These are phyloP conservation scores for Babyrousa celebensis DNA, from an alignment of 2,797 vertebrate genomes.

Conservation along the genomic window DNA sequence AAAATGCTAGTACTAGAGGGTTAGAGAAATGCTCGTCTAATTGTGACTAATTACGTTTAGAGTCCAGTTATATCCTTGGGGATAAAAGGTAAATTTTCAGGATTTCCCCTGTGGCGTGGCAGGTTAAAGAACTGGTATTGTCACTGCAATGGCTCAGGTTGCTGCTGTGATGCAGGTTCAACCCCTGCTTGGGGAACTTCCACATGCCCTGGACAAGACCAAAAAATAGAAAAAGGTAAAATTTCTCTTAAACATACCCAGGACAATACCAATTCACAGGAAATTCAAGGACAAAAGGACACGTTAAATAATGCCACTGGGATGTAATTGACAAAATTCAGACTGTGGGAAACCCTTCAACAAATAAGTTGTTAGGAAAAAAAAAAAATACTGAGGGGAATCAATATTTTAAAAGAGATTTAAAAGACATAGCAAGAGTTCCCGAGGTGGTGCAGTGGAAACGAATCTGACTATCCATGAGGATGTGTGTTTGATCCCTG, in stretches of 20 bases:
- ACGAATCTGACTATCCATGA: too few relatives aligned
- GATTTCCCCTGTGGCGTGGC: too few relatives aligned
- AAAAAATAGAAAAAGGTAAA: not conserved
- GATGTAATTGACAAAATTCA: conserved; percentile 8
- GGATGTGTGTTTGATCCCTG: too few relatives aligned
- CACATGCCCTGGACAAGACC: too few relatives aligned
- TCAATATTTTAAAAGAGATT: not conserved
- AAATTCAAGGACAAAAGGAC: conserved; percentile 18
- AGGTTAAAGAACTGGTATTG: too few relatives aligned
- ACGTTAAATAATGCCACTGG: not conserved
- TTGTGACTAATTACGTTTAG: not conserved
- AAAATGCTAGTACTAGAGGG: not conserved
- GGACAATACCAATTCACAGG: not conserved
- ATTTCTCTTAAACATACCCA: conserved; percentile 44
- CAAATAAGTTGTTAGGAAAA: not conserved
- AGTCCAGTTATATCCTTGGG: not conserved
- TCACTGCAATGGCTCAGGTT: too few relatives aligned
- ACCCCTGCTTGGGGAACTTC: too few relatives aligned
- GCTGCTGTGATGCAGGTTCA: too few relatives aligned
- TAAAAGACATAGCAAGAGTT: not conserved
- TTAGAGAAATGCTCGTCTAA: conserved; percentile 13
- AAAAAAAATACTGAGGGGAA: conserved; percentile 28
- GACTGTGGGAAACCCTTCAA: conserved; percentile 14
- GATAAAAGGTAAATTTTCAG: conserved; percentile 25
- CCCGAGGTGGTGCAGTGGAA: too few relatives aligned